Percentiles rank a stretch among this genome's conserved stretches.
Evolutionary conservation across 2,888 invertebrate species (phyloP).

Genomic region (Cinara cedri): DNA sequence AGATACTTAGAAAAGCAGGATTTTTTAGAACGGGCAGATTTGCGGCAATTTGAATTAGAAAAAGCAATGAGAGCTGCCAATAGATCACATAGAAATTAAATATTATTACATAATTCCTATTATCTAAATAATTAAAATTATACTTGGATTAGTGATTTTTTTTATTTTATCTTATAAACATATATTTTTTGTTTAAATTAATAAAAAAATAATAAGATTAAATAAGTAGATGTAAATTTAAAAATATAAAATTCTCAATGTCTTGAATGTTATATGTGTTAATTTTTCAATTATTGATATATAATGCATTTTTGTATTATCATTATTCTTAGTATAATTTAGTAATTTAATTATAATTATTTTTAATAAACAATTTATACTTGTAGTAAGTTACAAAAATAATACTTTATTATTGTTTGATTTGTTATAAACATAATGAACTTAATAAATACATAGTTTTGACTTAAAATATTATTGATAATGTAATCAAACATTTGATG

Average conservation of each 20-base stretch:
- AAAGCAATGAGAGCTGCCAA: constrained; percentile 74
- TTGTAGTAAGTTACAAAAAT: too few relatives aligned
- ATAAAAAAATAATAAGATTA: too few relatives aligned
- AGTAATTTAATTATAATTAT: neutral
- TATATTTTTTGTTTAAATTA: too few relatives aligned
- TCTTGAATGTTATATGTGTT: too few relatives aligned
- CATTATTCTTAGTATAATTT: neutral
- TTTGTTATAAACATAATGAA: too few relatives aligned
- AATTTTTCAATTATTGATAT: too few relatives aligned
- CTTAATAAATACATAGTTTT: too few relatives aligned
- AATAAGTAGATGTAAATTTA: too few relatives aligned
- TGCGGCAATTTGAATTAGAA: constrained; percentile 91
- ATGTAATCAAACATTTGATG: neutral
- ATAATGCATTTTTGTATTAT: neutral
- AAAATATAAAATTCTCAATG: too few relatives aligned
- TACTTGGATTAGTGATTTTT: too few relatives aligned
- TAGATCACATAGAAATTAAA: constrained; percentile 62
- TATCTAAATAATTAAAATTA: neutral
- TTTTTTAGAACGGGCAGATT: constrained; percentile 87
- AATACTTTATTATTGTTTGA: too few relatives aligned
- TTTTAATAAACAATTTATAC: neutral
- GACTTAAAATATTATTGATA: neutral
- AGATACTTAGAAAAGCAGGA: constrained; percentile 89
- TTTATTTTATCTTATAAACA: too few relatives aligned
- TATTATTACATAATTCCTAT: neutral